phyloP scores from a whole-genome alignment of 1,140 invertebrate genomes.

The Scaptodrosophila lebanonensis region DNA sequence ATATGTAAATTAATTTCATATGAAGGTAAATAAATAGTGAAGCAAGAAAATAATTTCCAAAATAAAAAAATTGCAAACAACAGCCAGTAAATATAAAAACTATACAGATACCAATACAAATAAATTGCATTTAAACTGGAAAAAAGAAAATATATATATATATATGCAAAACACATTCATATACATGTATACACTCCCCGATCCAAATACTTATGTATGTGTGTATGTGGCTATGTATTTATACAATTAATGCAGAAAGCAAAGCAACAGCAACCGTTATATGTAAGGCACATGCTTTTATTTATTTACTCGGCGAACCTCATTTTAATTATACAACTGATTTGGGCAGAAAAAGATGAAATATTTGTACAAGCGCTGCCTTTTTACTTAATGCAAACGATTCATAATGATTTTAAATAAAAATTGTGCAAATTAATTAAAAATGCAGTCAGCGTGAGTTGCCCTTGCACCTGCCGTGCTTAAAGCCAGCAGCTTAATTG shows the following conservation, averaged over 20 bases:
- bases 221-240: conserved; percentile 15
- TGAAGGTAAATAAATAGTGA: conserved; percentile 25
- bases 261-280: conserved; percentile 24
- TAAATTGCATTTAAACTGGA: conserved; percentile 63
- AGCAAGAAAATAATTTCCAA: conserved; percentile 11
- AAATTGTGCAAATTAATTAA: too few relatives aligned
- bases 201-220: not conserved
- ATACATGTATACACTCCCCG: conserved; percentile 3
- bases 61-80: not conserved
- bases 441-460: too few relatives aligned
- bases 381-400: too few relatives aligned
- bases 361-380: too few relatives aligned
- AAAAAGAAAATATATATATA: conserved; percentile 31
- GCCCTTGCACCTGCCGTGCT: too few relatives aligned
- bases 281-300: conserved; percentile 40
- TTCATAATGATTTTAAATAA: too few relatives aligned
- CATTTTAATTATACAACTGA: conserved; percentile 44
- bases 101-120: conserved; percentile 48
- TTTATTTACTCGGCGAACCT: conserved; percentile 54
- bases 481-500: too few relatives aligned
- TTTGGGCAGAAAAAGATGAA: too few relatives aligned
- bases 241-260: conserved; percentile 14
- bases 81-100: conserved; percentile 15
- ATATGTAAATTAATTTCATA: conserved; percentile 67
- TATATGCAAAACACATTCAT: conserved; percentile 12